These are phyloP conservation scores for Lasiommata megera DNA, from an alignment of 2,888 invertebrate species.

Conservation along the genomic window DNA sequence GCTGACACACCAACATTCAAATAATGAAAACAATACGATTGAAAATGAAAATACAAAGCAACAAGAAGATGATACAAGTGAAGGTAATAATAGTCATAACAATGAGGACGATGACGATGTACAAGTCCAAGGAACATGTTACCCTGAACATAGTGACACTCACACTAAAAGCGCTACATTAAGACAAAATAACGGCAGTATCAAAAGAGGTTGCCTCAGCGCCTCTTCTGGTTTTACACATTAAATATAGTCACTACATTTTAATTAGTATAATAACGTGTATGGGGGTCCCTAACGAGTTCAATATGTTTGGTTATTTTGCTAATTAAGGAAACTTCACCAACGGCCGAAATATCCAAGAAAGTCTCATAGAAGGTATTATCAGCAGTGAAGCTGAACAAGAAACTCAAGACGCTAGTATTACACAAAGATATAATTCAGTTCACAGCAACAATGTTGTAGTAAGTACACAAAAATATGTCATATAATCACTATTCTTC, in stretches of 20 bases:
- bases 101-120: conserved; percentile 81
- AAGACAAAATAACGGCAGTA: conserved; percentile 52
- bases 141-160: conserved; percentile 64
- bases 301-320: conserved; percentile 79
- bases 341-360: conserved; percentile 69
- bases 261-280: conserved; percentile 52
- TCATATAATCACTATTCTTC: conserved; percentile 50
- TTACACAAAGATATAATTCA: conserved; percentile 60
- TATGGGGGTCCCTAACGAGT: conserved; percentile 74
- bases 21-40: not conserved
- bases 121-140: conserved; percentile 70
- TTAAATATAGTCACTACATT: conserved; percentile 54
- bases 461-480: conserved; percentile 63
- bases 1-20: conserved; percentile 18
- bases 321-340: conserved; percentile 77
- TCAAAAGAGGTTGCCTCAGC: conserved; percentile 63
- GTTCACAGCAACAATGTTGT: conserved; percentile 65
- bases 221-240: conserved; percentile 72
- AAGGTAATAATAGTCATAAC: conserved; percentile 67
- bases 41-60: conserved; percentile 12
- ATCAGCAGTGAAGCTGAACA: conserved; percentile 71
- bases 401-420: conserved; percentile 76
- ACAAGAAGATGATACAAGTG: conserved; percentile 54
- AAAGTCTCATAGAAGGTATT: conserved; percentile 76
- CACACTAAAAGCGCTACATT: conserved; percentile 62